phyloP scores from a whole-genome alignment of 1,140 invertebrate species.

The Drosophila watanabei region DNA sequence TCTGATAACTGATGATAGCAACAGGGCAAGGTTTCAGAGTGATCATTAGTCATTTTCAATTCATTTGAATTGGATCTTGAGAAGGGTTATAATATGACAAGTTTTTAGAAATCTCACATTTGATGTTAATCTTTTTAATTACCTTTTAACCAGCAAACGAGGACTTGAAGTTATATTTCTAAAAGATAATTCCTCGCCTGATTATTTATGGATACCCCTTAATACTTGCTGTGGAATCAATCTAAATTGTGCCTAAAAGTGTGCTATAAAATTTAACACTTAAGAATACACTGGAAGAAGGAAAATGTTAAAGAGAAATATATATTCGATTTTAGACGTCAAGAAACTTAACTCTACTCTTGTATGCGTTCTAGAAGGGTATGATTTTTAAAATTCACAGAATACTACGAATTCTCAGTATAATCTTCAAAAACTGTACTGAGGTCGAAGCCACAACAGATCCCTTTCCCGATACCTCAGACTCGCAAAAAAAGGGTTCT shows the following conservation, averaged over 20 bases:
- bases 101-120: not conserved
- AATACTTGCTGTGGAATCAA: not conserved
- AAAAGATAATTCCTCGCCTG: fast-evolving
- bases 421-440: not conserved
- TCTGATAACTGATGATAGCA: slow-evolving; percentile 95
- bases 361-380: too few species aligned
- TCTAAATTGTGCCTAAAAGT: not conserved
- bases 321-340: too few species aligned
- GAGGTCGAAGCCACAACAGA: not conserved
- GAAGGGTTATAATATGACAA: slow-evolving; percentile 89
- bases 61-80: slow-evolving; percentile 85
- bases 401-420: not conserved
- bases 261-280: not conserved
- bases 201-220: not conserved
- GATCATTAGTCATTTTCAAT: slow-evolving; percentile 89
- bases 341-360: too few species aligned
- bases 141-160: not conserved
- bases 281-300: not conserved
- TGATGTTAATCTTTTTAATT: not conserved
- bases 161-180: not conserved
- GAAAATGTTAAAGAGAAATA: too few species aligned
- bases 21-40: slow-evolving; percentile 92
- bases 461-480: too few species aligned
- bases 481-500: too few species aligned
- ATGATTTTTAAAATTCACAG: too few species aligned